These are phyloP conservation scores for Parauchenoglanis punctatus DNA, from an alignment of 2,797 vertebrate genomes.

Conservation along the genomic window DNA sequence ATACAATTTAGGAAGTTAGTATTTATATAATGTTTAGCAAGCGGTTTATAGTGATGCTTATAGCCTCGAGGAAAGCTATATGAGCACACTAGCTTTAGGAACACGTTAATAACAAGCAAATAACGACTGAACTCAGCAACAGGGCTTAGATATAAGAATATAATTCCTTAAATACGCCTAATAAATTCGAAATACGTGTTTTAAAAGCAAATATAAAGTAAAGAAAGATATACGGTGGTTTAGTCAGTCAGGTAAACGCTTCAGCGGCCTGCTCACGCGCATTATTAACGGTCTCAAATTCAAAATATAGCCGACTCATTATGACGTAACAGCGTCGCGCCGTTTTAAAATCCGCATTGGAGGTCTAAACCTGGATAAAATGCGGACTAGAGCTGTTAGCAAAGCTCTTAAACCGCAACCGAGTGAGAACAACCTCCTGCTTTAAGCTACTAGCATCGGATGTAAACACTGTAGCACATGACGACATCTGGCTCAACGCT, in stretches of 20 bases:
- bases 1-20: background rate
- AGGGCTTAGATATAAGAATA: too few species aligned
- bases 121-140: background rate
- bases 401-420: background rate
- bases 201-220: background rate
- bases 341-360: background rate
- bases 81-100: background rate
- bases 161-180: background rate
- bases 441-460: constrained; percentile 29
- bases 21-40: background rate
- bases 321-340: constrained; percentile 7
- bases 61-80: too few species aligned
- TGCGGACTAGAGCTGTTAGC: background rate
- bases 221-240: background rate
- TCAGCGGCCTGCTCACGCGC: constrained; percentile 1
- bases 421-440: background rate
- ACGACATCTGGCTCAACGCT: constrained; percentile 39
- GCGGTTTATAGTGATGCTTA: background rate
- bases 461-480: constrained; percentile 47
- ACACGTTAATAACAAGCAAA: background rate
- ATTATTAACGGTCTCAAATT: background rate
- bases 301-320: constrained; percentile 21
- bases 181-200: background rate
- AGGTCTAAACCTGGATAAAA: background rate
- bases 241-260: background rate